phyloP scores from a whole-genome alignment of 2,888 invertebrate species.

The Aphidoletes aphidimyza region DNA sequence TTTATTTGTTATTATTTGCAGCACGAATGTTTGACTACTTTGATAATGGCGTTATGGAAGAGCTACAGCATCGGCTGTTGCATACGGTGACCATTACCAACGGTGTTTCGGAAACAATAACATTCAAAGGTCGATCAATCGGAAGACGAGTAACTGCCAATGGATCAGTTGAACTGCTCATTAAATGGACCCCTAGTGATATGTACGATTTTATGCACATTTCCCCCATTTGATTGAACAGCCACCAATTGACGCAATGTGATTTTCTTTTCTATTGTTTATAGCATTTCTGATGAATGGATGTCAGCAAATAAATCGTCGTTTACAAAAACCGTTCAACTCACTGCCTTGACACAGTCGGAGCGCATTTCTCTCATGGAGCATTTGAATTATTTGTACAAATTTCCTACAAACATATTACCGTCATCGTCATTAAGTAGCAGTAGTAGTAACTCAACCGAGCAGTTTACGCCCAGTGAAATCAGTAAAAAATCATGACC shows the following conservation, averaged over 20 bases:
- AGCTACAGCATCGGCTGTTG: conserved; percentile 82
- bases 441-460: not conserved
- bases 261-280: conserved; percentile 59
- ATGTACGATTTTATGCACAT: conserved; percentile 88
- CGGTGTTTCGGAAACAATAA: conserved; percentile 74
- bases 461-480: not conserved
- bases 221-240: too few relatives aligned
- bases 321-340: conserved; percentile 72
- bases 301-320: conserved; percentile 77
- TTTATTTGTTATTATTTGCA: conserved; percentile 66
- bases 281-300: conserved; percentile 88
- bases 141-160: conserved; percentile 74
- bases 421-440: not conserved
- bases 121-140: conserved; percentile 76
- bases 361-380: conserved; percentile 58
- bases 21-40: conserved; percentile 95
- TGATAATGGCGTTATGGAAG: conserved; percentile 92
- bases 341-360: conserved; percentile 60
- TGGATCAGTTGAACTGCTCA: conserved; percentile 77
- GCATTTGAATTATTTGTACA: conserved; percentile 56
- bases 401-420: conserved; percentile 28
- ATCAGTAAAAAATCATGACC: conserved; percentile 41
- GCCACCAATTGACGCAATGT: not conserved
- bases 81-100: conserved; percentile 74
- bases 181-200: conserved; percentile 85